Evolutionary conservation across 1,140 invertebrate species (phyloP), one percentile per base, ranked within the genome.

Genomic region (Trypoxylus dichotomus): DNA sequence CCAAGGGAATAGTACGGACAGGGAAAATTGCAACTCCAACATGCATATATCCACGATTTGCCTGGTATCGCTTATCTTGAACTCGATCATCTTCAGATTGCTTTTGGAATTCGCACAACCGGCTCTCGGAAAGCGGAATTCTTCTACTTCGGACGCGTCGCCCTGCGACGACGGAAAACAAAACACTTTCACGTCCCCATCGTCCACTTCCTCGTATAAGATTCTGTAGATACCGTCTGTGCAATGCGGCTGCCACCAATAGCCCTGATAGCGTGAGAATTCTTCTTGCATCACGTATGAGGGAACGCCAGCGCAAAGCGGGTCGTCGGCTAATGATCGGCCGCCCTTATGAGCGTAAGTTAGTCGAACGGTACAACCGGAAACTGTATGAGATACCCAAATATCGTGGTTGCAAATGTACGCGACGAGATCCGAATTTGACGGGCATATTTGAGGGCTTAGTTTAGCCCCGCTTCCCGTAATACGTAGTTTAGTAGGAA

Each of bases 211-310:
- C 88, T 99, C 97, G 84, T 97, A 98, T 15, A 98, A 90, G 87
- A 99, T 95, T 83, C 95, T 90, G 88, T 96, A 98, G 29, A 82
- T 77, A 32, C 82, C 83, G 72, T 81, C 84, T 81, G 15, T 87
- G 72, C 87, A 90, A 79, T 90, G 89, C 5, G 97, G 97, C 84
- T 97, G 94, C 98, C 97, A 99, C 97, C 97, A 99, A 85, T 96
- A 98, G 0, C 97, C 97, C 79, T 94, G 94, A 86, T 97, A 99
- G 37, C 72, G 29, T 21, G 72, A 95, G 88, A 99, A 99, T 88
- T 99, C 98, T 89, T 99, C 98, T 88, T 99, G 97, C 86, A 98
- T 97, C 0, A 99, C 96, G 87, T 98, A 99, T 8, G 96, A 97
- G 0, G 98, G 97, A 32, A 96, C 93, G 1, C 97, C 98, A 2